A percentile compares a stretch with the other conserved stretches of the same genome.
These are phyloP conservation scores for Hydrolagus affinis DNA, from an alignment of 2,113 vertebrate genomes.

Conservation along the genomic window DNA sequence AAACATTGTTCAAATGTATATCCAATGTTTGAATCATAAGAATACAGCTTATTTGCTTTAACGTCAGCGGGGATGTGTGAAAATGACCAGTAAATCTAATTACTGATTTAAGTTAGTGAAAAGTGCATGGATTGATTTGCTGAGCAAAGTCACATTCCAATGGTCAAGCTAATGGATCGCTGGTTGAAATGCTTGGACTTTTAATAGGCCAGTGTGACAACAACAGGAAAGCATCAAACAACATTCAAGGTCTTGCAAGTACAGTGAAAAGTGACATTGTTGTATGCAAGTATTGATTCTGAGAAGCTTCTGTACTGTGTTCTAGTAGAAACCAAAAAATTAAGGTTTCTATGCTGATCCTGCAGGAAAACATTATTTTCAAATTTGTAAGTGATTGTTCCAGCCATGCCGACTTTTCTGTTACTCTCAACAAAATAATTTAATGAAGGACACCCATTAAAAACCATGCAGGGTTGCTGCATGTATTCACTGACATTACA, in stretches of 20 bases:
- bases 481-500: conserved; percentile 7
- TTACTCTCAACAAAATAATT: background rate
- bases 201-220: background rate
- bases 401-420: background rate
- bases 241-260: background rate
- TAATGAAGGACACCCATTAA: background rate
- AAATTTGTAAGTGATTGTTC: background rate
- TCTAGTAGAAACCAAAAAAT: background rate
- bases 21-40: conserved; percentile 9
- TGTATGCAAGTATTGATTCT: background rate
- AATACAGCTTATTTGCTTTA: conserved; percentile 7
- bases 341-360: background rate
- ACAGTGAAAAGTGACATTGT: background rate
- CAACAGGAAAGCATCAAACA: background rate
- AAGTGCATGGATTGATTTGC: too few species aligned
- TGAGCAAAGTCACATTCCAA: too few species aligned
- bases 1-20: conserved; percentile 15
- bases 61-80: conserved; percentile 21
- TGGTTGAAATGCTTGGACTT: background rate
- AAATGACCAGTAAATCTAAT: background rate
- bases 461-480: background rate
- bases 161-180: too few species aligned
- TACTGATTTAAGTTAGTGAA: conserved; percentile 10
- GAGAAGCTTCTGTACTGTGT: background rate
- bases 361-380: background rate